Percentiles rank a stretch among this genome's conserved stretches.
Evolutionary conservation across 2,888 invertebrate species (phyloP).

Genomic region (Nowickia ferox): DNA sequence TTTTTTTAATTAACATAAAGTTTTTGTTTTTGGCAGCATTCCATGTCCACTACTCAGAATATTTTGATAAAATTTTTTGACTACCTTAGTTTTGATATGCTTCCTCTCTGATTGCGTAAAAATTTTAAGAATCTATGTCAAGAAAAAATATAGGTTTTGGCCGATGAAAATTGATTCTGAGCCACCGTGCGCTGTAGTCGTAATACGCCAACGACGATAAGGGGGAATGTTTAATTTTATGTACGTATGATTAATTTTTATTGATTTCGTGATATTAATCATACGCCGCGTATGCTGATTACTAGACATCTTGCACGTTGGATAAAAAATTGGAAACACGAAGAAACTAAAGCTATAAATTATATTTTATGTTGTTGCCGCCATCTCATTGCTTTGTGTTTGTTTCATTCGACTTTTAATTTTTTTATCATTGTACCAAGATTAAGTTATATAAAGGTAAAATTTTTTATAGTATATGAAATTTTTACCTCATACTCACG

Average conservation of each 20-base stretch:
- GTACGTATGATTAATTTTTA: constrained; percentile 42
- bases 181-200: no score
- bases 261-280: constrained; percentile 7
- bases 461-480: background rate
- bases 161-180: no score
- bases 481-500: background rate
- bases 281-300: constrained; percentile 7
- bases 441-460: constrained; percentile 30
- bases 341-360: constrained; percentile 11
- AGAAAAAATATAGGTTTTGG: no score
- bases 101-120: no score
- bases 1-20: no score
- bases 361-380: constrained; percentile 19
- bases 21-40: no score
- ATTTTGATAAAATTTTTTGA: no score
- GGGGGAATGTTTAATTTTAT: no score
- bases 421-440: background rate
- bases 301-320: background rate
- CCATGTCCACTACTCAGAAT: no score
- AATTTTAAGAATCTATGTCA: no score
- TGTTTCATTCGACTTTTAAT: background rate
- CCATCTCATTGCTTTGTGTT: background rate
- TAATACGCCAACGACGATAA: no score
- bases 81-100: no score
- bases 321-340: background rate